Evolutionary conservation across 30 jellyfish, hydroid and myxozoan genomes (phyloP).

Genomic region (Catostylus mosaicus): DNA sequence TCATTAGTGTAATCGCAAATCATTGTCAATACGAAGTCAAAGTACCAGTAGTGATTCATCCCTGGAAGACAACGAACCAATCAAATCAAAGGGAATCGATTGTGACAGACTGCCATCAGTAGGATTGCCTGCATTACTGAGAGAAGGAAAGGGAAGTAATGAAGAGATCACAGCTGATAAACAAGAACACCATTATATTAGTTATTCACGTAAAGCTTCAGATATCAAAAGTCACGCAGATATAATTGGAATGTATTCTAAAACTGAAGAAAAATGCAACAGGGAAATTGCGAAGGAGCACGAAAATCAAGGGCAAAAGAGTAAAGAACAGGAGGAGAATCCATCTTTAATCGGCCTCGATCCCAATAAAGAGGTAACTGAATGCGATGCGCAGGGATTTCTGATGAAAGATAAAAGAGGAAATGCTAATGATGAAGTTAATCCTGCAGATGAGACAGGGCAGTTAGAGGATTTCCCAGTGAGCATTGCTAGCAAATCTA

Average conservation of each 20-base stretch:
- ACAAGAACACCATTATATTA: slow-evolving; percentile 14
- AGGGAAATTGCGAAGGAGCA: neutral
- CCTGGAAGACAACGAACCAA: slow-evolving; percentile 7
- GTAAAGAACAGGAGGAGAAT: neutral
- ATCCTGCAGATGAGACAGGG: neutral
- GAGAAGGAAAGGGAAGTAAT: neutral
- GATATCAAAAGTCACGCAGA: slow-evolving; percentile 35
- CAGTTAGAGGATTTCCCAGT: neutral
- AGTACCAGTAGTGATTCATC: slow-evolving; percentile 39
- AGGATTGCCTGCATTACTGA: slow-evolving; percentile 20
- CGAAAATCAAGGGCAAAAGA: neutral
- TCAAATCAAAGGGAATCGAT: neutral
- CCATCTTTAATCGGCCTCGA: neutral
- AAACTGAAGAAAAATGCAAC: neutral
- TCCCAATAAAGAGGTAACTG: neutral
- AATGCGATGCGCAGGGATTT: neutral
- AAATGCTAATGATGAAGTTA: neutral
- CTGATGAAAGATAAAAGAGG: neutral
- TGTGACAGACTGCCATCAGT: slow-evolving; percentile 12
- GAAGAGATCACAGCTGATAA: neutral
- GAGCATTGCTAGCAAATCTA: neutral
- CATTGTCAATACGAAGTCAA: neutral
- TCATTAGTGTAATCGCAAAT: neutral
- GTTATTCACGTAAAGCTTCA: slow-evolving; percentile 46
- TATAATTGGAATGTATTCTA: slow-evolving; percentile 17